phyloP scores from a whole-genome alignment of 2,797 vertebrate species.

The Podargus strigoides region DNA sequence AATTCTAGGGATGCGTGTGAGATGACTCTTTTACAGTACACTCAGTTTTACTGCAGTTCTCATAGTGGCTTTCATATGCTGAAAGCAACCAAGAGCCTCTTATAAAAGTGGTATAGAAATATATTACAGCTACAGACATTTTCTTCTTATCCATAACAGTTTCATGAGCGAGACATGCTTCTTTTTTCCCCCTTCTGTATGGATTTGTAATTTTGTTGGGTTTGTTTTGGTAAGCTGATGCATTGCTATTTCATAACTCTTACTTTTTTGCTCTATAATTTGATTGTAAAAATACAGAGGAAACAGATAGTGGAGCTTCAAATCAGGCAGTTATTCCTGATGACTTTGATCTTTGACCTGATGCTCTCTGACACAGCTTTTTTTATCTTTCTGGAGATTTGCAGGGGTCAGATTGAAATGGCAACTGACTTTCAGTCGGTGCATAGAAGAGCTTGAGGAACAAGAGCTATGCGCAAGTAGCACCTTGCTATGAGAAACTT shows the following conservation, averaged over 20 bases:
- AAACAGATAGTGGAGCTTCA: not conserved
- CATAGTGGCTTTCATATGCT: not conserved
- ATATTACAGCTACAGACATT: not conserved
- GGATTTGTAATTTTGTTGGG: not conserved
- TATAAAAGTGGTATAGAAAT: not conserved
- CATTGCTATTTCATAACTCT: not conserved
- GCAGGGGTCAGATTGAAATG: not conserved
- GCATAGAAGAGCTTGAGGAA: not conserved
- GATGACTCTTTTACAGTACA: constrained; percentile 24
- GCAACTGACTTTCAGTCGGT: not conserved
- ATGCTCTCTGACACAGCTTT: not conserved
- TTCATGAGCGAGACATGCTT: not conserved
- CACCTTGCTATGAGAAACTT: not conserved
- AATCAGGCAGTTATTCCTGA: not conserved
- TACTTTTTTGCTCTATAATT: not conserved
- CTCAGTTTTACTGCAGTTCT: constrained; percentile 49
- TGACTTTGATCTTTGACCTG: not conserved
- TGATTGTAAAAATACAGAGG: not conserved
- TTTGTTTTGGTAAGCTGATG: not conserved
- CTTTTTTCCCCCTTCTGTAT: not conserved
- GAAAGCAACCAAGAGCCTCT: not conserved
- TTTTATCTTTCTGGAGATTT: not conserved
- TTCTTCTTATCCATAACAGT: not conserved
- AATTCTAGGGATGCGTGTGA: constrained; percentile 21
- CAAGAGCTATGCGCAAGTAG: not conserved